Base-by-base conservation (phyloP, 2,888 invertebrate species). In the Polymixis lichenea region DNA sequence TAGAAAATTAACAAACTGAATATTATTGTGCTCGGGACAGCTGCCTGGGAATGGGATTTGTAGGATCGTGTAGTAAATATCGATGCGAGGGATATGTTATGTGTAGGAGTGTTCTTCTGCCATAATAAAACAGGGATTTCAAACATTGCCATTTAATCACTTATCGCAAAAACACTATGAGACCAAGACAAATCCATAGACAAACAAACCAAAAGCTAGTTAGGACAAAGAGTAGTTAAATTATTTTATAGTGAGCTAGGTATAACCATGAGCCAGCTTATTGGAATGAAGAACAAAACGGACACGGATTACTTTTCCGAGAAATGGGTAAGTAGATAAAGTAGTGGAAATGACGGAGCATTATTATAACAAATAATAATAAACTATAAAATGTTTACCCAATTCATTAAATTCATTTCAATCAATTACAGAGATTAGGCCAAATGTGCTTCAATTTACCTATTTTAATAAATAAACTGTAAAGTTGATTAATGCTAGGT, bases 271-370 rank as follows among this genome's bases (percentile, higher is more conserved):
- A 72, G 28, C 25, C 55, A 66, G 55, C 66, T 38, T 56, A 77
- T 49, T 77, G 67, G 28, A 75, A 77, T 51, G 13, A 46, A 67
- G 13, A 75, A 38, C 46, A 67, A 62, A 55, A 67, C n/a, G 22
- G 38, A 75, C n/a, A 46, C 17, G 22, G n/a, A 25, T 46, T 67
- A 53, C 53, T 67, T 28, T 72, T 72, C 28, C 43, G 28, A 69
- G 72, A 72, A 69, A 56, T 32, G 6, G n/a, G 51, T 53, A 72
- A 25, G 38, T 43, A n/a, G 38, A 9, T 53, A 49, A 49, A n/a
- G 11, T n/a, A 43, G 22, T 43, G 0, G 53, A 28, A 67, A 53
- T 43, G 15, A 25, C 38, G 0, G 25, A 22, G 17, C 19, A n/a
- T 8, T n/a, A 17, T n/a, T 60, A 32, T 22, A 28, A 22, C 22